Evolutionary conservation across 2,113 vertebrate genomes (phyloP), one percentile per base, ranked within the genome.

Genomic region (Podiceps cristatus): DNA sequence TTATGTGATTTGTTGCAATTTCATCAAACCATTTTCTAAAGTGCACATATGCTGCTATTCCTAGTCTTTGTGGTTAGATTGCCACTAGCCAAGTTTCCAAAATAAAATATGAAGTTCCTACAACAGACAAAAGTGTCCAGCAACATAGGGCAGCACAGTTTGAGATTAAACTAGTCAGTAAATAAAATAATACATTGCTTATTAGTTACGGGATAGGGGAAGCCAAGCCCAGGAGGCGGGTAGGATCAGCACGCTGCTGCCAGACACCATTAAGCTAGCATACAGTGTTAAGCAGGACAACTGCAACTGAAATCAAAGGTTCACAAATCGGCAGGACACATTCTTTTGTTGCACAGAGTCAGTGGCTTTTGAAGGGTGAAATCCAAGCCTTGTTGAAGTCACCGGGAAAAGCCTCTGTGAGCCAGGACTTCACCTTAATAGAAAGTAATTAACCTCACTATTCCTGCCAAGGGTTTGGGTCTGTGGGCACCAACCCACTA

Each of bases 11-110:
- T 58, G n/a, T 12, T 92, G 78, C 64, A 67, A 52, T 93, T 95
- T 83, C 7, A 2, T 59, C 91, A 91, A 96, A 76, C 62, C 44
- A 44, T 60, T 85, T 63, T 86, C 45, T 55, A 10, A 80, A 81
- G 42, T 55, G 50, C 68, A 78, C 69, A 64, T 53, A 62, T 49
- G 37, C 60, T 80, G 47, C 67, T 93, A 55, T 73, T 78, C 88
- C 87, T 93, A 82, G 86, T 35, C 53, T 73, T 78, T 91, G 90
- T 88, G 95, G 93, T 97, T 80, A 89, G 44, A 27, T 15, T 85
- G 44, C 49, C 27, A 60, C 62, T 53, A 52, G 95, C 92, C 95
- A 96, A 96, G 86, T 97, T 97, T 96, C 93, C 93, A 94, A 92
- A 93, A 96, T 90, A 94, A 95, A 96, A 92, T 59, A 85, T 13